Conservation (phyloP, 2,888 invertebrate genomes). For the Chelonus formosanus region DNA sequence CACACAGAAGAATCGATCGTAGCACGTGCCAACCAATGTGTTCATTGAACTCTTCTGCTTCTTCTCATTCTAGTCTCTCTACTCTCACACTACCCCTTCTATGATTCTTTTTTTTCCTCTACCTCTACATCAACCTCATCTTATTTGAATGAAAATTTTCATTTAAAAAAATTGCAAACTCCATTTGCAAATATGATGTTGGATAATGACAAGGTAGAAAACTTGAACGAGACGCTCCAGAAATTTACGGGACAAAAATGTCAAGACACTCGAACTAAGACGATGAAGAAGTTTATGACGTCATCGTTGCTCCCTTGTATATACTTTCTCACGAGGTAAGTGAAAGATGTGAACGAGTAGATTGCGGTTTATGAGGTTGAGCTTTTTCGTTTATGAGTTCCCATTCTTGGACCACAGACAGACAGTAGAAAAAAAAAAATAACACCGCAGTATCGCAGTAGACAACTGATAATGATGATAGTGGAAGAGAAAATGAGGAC, state of each 20-base stretch:
- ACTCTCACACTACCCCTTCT: conserved; percentile 10
- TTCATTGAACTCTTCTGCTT: conserved; percentile 33
- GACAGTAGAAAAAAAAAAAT: conserved; percentile 19
- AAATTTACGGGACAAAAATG: conserved; percentile 27
- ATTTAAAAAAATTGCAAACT: conserved; percentile 28
- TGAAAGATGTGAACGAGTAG: conserved; percentile 35
- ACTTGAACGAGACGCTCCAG: conserved; percentile 24
- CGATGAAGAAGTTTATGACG: conserved; percentile 23
- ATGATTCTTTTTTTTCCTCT: conserved; percentile 15
- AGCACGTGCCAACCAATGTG: conserved; percentile 35
- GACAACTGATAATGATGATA: conserved; percentile 16
- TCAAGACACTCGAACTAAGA: conserved; percentile 12
- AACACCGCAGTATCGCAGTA: conserved; percentile 1
- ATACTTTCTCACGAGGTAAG: conserved; percentile 25
- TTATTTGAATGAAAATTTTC: conserved; percentile 23
- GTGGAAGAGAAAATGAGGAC: conserved; percentile 14
- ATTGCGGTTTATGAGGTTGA: conserved; percentile 35
- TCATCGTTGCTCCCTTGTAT: conserved; percentile 7
- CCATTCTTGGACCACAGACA: conserved; percentile 19
- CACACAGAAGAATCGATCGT: conserved; percentile 36
- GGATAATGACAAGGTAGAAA: conserved; percentile 22
- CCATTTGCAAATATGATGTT: conserved; percentile 31
- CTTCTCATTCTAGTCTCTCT: conserved; percentile 28
- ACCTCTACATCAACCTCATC: conserved; percentile 26
- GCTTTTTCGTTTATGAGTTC: conserved; percentile 21